A percentile compares a stretch with the other conserved stretches of the same genome.
phyloP scores from a whole-genome alignment of 1,140 invertebrate genomes.

The Aphaenogaster floridana region DNA sequence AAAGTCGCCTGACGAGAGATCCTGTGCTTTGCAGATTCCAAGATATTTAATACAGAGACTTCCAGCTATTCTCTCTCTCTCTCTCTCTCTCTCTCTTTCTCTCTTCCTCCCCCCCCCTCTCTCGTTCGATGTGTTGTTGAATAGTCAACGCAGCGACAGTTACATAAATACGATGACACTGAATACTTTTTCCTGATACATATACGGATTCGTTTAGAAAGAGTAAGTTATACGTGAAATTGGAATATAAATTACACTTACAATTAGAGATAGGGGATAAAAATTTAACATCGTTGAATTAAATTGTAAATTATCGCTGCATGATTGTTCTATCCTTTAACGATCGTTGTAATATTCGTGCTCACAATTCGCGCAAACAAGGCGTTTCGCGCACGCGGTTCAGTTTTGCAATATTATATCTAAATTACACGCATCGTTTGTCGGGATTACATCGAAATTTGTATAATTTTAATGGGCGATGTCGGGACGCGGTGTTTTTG shows the following conservation, averaged over 20 bases:
- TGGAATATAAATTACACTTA: background rate
- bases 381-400: background rate
- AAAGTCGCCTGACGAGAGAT: constrained; percentile 50
- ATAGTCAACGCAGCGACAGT: background rate
- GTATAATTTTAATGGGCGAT: constrained; percentile 45
- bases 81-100: background rate
- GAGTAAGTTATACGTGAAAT: background rate
- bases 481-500: background rate
- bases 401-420: constrained; percentile 49
- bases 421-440: constrained; percentile 52
- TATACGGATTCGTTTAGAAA: background rate
- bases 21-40: constrained; percentile 48
- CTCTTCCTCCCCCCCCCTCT: no score
- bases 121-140: constrained; percentile 12
- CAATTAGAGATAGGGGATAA: background rate
- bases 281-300: background rate
- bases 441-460: constrained; percentile 48
- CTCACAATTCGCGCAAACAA: constrained; percentile 32
- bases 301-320: constrained; percentile 4
- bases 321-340: background rate
- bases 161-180: background rate
- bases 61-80: background rate
- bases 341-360: constrained; percentile 22
- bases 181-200: background rate
- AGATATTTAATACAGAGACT: constrained; percentile 57